Conservation (phyloP, 2,113 vertebrate genomes). For the Phocoena phocoena region DNA sequence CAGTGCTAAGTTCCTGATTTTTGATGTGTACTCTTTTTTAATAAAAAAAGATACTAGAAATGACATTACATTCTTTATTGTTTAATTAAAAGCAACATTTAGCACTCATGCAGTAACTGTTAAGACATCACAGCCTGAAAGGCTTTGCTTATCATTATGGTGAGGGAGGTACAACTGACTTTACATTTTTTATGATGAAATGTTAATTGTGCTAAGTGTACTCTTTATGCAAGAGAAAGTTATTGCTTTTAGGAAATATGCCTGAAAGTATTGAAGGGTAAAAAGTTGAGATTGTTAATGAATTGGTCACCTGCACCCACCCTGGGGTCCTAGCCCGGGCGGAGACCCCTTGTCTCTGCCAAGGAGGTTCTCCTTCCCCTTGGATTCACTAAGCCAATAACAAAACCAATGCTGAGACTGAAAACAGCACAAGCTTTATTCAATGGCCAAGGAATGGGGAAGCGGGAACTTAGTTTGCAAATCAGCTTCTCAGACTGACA, state of each 20-base stretch:
- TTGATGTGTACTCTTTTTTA: not conserved
- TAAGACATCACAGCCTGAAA: conserved; percentile 78
- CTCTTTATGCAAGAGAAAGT: not conserved
- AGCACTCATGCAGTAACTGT: conserved; percentile 79
- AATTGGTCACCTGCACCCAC: not conserved
- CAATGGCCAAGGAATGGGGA: not conserved
- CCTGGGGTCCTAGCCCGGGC: not conserved
- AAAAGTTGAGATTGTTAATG: not conserved
- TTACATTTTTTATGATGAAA: conserved; percentile 76
- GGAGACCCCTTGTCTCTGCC: not conserved
- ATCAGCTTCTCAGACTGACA: not conserved
- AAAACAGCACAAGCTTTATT: not conserved
- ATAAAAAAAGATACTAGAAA: conserved; percentile 83
- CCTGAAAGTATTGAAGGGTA: not conserved
- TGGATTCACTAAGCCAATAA: not conserved
- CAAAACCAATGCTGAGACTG: not conserved
- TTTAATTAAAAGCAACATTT: conserved; percentile 91
- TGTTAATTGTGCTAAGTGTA: conserved; percentile 74
- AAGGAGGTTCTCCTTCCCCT: not conserved
- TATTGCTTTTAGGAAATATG: conserved; percentile 25
- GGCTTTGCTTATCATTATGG: conserved; percentile 74
- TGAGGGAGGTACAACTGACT: conserved; percentile 66
- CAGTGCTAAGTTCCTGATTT: conserved; percentile 4
- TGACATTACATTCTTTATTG: conserved; percentile 85
- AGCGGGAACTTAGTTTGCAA: not conserved